Conservation (phyloP, 2,888 invertebrate genomes). For the Eulithis prunata region DNA sequence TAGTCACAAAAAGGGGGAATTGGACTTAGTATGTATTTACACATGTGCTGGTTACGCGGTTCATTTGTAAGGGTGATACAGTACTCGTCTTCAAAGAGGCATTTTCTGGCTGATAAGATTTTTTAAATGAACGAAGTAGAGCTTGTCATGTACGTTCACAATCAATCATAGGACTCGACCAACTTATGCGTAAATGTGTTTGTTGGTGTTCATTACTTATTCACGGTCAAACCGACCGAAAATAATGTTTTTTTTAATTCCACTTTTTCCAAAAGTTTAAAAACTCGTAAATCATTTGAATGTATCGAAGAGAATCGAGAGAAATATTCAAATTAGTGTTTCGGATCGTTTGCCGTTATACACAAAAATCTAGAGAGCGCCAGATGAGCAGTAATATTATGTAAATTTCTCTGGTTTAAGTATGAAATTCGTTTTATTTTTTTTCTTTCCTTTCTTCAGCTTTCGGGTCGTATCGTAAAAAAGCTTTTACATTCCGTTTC, state of each 20-base stretch:
- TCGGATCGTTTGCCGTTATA: constrained; percentile 67
- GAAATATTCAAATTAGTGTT: constrained; percentile 61
- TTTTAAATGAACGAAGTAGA: constrained; percentile 17
- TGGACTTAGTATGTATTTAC: constrained; percentile 54
- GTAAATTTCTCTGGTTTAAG: constrained; percentile 74
- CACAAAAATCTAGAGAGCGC: constrained; percentile 53
- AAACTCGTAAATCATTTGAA: constrained; percentile 28
- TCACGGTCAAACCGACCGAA: no score
- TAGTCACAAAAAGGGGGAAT: constrained; percentile 65
- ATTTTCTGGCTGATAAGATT: constrained; percentile 24
- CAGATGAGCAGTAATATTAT: constrained; percentile 76
- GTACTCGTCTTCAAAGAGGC: constrained; percentile 27
- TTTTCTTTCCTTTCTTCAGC: constrained; percentile 64
- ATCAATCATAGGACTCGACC: no score
- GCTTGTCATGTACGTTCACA: not conserved
- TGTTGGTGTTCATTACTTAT: no score
- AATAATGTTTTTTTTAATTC: no score
- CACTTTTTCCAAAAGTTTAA: constrained; percentile 50
- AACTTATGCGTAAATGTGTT: no score
- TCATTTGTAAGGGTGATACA: constrained; percentile 64
- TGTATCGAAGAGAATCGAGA: constrained; percentile 42
- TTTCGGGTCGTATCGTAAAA: constrained; percentile 67
- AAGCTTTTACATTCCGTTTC: constrained; percentile 72
- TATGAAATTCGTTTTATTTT: constrained; percentile 72
- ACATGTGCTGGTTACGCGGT: constrained; percentile 66